Conservation (phyloP, 1,140 invertebrate genomes). For the Pogonognathellus flavescens region DNA sequence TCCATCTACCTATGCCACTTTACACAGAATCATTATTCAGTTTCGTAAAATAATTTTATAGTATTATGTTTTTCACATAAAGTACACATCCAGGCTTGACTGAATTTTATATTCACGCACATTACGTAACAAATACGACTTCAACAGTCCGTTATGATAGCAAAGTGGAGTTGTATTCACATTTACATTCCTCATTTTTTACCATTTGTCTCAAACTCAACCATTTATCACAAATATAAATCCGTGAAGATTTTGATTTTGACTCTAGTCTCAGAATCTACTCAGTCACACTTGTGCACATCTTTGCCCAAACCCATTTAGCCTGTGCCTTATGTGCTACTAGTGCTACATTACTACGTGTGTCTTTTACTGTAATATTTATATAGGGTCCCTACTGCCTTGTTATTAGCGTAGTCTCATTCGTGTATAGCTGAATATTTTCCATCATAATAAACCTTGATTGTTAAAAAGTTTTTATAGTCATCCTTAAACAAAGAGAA, state of each 20-base stretch:
- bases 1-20: too few relatives aligned
- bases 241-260: slow-evolving; percentile 59
- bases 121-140: slow-evolving; percentile 36
- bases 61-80: too few relatives aligned
- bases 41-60: too few relatives aligned
- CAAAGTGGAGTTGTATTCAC: slow-evolving; percentile 6
- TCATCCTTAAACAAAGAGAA: too few relatives aligned
- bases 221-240: slow-evolving; percentile 51
- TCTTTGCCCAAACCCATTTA: slow-evolving; percentile 15
- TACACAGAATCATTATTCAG: too few relatives aligned
- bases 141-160: slow-evolving; percentile 24
- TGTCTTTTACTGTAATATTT: too few relatives aligned
- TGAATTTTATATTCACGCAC: slow-evolving; percentile 45
- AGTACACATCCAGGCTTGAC: neutral
- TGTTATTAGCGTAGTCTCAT: too few relatives aligned
- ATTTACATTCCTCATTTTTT: slow-evolving; percentile 60
- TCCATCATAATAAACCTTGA: too few relatives aligned
- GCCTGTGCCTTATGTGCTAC: neutral
- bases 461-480: too few relatives aligned
- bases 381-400: too few relatives aligned
- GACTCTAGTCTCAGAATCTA: slow-evolving; percentile 34
- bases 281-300: neutral
- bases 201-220: slow-evolving; percentile 29
- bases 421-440: too few relatives aligned
- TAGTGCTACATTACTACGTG: too few relatives aligned